Percentiles rank a stretch among this genome's conserved stretches.
These are phyloP conservation scores for Drosophila colorata DNA, from an alignment of 2,888 invertebrate genomes.

Conservation along the genomic window DNA sequence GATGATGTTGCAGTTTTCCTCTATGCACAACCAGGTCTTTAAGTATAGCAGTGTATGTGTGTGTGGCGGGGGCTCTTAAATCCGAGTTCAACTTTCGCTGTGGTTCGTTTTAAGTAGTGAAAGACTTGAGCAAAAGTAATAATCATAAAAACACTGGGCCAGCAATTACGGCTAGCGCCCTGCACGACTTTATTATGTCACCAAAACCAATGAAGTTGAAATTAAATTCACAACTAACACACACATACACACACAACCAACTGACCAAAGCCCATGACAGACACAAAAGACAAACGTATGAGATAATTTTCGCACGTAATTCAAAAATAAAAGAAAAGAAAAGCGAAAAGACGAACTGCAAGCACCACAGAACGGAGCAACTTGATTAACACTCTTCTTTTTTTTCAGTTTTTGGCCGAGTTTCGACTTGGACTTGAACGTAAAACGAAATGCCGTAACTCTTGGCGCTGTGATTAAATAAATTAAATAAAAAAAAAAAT, in stretches of 20 bases:
- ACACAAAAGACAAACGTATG: conserved; percentile 48
- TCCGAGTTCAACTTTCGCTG: conserved; percentile 54
- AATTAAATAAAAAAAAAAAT: conserved; percentile 40
- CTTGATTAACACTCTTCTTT: conserved; percentile 74
- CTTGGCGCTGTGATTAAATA: conserved; percentile 54
- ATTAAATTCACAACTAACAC: conserved; percentile 38
- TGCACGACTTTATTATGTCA: conserved; percentile 67
- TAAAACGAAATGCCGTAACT: conserved; percentile 64
- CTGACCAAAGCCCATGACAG: conserved; percentile 45
- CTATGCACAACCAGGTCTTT: conserved; percentile 24
- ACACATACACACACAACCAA: conserved; percentile 12
- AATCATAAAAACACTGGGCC: conserved; percentile 48
- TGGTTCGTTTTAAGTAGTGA: conserved; percentile 35
- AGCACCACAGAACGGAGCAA: conserved; percentile 63
- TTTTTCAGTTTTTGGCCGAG: conserved; percentile 26
- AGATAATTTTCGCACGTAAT: conserved; percentile 74
- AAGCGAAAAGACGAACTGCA: conserved; percentile 21
- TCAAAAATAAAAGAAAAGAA: conserved; percentile 49
- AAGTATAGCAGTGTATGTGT: neutral
- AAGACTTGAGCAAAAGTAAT: conserved; percentile 40
- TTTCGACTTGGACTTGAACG: conserved; percentile 32
- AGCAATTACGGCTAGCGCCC: conserved; percentile 40
- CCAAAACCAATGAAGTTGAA: conserved; percentile 53
- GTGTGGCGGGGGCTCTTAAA: conserved; percentile 9
- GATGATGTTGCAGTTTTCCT: conserved; percentile 63